Percentiles rank a stretch among this genome's conserved stretches.
phyloP scores from a whole-genome alignment of 2,797 vertebrate genomes.

The Anomalospiza imberbis region DNA sequence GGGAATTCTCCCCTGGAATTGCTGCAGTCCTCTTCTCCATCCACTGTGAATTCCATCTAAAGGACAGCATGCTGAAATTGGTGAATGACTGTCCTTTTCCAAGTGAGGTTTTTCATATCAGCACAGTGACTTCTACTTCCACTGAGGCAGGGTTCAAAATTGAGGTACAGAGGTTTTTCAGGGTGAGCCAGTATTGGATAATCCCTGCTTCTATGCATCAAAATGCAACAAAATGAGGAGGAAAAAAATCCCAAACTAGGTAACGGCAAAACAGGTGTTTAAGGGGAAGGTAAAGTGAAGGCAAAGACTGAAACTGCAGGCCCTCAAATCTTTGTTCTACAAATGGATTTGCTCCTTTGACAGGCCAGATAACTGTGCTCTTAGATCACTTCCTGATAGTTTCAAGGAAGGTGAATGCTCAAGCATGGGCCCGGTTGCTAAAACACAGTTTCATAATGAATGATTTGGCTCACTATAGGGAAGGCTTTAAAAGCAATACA shows the following conservation, averaged over 20 bases:
- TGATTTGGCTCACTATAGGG: background rate
- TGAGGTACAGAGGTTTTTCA: background rate
- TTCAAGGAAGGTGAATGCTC: background rate
- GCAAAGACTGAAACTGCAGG: background rate
- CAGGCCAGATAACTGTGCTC: background rate
- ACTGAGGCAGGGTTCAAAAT: background rate
- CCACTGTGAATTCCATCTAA: background rate
- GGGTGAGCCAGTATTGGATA: background rate
- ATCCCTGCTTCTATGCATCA: background rate
- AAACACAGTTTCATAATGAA: background rate
- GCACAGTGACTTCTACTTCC: background rate
- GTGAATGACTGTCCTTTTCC: background rate
- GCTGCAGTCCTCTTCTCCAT: background rate
- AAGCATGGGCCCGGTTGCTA: background rate
- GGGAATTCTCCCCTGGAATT: background rate
- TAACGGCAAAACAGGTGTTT: background rate
- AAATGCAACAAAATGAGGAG: background rate
- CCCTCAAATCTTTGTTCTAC: background rate
- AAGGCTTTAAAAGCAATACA: background rate
- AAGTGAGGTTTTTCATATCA: background rate
- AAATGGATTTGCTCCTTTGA: background rate
- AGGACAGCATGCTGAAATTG: background rate
- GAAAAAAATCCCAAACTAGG: background rate
- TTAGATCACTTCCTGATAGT: background rate
- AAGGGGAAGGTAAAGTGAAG: background rate